Evolutionary conservation across 2,888 invertebrate genomes (phyloP).

Genomic region (Netelia inedita): DNA sequence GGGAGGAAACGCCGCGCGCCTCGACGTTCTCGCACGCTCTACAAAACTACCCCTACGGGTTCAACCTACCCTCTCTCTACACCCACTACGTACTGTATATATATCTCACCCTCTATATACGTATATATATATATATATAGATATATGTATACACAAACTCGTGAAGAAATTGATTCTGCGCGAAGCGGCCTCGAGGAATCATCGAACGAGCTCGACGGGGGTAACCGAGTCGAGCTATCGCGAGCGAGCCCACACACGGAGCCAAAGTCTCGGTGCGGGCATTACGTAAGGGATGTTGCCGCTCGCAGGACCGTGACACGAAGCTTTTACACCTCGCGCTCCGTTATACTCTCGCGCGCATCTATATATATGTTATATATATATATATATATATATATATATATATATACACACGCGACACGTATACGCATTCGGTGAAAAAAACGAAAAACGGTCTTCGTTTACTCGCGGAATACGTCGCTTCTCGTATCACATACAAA

Average conservation of each 20-base stretch:
- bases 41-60: conserved; percentile 41
- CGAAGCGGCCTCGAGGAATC: conserved; percentile 73
- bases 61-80: conserved; percentile 6
- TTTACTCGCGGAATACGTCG: neutral
- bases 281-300: conserved; percentile 73
- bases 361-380: neutral
- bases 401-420: neutral
- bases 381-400: neutral
- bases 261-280: conserved; percentile 60
- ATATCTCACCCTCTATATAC: too few relatives aligned
- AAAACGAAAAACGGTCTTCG: too few relatives aligned
- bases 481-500: too few relatives aligned
- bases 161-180: conserved; percentile 82
- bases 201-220: conserved; percentile 70
- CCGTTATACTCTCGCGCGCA: neutral
- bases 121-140: neutral
- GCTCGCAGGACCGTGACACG: conserved; percentile 61
- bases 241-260: conserved; percentile 58
- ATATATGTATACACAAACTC: conserved; percentile 11
- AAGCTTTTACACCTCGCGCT: conserved; percentile 1
- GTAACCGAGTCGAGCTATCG: conserved; percentile 49
- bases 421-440: neutral
- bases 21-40: conserved; percentile 41
- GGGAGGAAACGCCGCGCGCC: conserved; percentile 51
- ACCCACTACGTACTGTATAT: neutral